Conservation (phyloP, 2,113 vertebrate species). For the Cyprinus carpio region DNA sequence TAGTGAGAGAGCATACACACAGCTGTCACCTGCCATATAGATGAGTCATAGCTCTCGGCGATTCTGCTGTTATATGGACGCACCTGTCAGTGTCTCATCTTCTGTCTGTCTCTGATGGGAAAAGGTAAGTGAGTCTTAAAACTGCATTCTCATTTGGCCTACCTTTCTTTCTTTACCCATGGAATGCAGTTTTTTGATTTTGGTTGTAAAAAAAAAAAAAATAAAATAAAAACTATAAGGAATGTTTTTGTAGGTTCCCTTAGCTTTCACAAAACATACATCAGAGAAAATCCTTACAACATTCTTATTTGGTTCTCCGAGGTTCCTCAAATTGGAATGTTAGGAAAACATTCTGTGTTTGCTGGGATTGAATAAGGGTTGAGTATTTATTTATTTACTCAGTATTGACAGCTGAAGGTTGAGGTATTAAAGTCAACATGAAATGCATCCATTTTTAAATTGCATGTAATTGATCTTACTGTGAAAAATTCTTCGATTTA, state of each 20-base stretch:
- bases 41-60: slow-evolving; percentile 44
- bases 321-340: neutral
- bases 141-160: neutral
- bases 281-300: neutral
- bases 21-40: slow-evolving; percentile 38
- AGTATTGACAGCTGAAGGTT: neutral
- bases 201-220: neutral
- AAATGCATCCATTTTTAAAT: neutral
- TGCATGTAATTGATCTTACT: neutral
- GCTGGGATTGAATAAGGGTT: neutral
- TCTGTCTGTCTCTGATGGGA: slow-evolving; percentile 20
- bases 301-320: neutral
- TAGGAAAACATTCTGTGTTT: neutral
- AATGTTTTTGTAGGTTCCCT: neutral
- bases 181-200: neutral
- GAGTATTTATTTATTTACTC: neutral
- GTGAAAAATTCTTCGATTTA: neutral
- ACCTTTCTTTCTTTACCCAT: neutral
- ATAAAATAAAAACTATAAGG: neutral
- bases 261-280: neutral
- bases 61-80: slow-evolving; percentile 38
- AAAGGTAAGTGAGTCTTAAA: neutral
- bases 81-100: slow-evolving; percentile 50
- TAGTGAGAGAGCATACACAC: neutral
- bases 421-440: neutral